Percentiles rank a stretch among this genome's conserved stretches.
Conservation (phyloP, 2,888 invertebrate genomes). For the Alloscopus bannaensis region DNA sequence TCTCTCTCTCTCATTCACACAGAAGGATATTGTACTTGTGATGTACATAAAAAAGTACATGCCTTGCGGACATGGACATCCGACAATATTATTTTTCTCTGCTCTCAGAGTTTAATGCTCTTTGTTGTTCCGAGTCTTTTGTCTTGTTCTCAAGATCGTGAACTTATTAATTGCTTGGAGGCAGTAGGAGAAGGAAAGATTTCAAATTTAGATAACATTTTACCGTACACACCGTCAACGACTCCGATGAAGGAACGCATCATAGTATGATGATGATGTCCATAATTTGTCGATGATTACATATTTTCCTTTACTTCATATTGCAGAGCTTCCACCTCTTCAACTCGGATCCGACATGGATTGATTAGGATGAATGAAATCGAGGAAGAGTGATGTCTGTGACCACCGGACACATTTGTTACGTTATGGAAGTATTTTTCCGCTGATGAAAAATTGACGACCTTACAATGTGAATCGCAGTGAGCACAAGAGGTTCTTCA, state of each 20-base stretch:
- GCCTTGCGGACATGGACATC: slow-evolving; percentile 50
- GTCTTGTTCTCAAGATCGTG: slow-evolving; percentile 32
- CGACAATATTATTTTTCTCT: slow-evolving; percentile 23
- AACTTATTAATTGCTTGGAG: slow-evolving; percentile 58
- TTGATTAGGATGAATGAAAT: slow-evolving; percentile 30
- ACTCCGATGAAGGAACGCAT: background rate
- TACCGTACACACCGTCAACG: no score
- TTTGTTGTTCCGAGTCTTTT: slow-evolving; percentile 21
- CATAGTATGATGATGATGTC: background rate
- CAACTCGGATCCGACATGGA: slow-evolving; percentile 35
- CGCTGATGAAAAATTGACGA: slow-evolving; percentile 10
- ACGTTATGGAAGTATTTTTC: background rate
- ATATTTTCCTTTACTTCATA: slow-evolving; percentile 3
- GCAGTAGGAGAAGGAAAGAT: slow-evolving; percentile 28
- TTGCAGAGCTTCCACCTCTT: slow-evolving; percentile 5
- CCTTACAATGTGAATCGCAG: no score
- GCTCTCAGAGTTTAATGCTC: slow-evolving; percentile 47
- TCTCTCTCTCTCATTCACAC: background rate
- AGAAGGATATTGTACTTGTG: slow-evolving; percentile 3
- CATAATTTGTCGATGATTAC: slow-evolving; percentile 12
- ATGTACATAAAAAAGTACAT: slow-evolving; percentile 20
- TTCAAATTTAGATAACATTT: slow-evolving; percentile 19
- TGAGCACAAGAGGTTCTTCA: no score
- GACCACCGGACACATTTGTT: background rate
- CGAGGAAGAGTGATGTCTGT: background rate